Percentiles rank a stretch among this genome's conserved stretches.
These are phyloP conservation scores for Melieria omissa DNA, from an alignment of 2,888 invertebrate genomes.

Conservation along the genomic window DNA sequence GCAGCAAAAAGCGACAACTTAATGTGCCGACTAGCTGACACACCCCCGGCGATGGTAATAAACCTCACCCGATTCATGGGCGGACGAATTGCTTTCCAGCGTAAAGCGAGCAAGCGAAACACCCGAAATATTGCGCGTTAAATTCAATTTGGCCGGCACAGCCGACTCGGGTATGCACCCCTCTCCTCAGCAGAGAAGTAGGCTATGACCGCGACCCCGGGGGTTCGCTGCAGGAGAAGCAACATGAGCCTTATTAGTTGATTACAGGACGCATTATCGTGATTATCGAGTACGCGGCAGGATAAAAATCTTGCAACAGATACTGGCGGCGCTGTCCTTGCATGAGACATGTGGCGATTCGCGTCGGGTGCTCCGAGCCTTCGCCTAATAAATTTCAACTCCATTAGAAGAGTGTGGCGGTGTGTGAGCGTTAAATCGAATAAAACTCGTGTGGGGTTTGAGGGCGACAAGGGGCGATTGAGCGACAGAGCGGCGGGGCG, in stretches of 20 bases:
- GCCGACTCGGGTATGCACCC: slow-evolving; percentile 38
- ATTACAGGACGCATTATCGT: slow-evolving; percentile 69
- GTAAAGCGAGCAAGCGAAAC: slow-evolving; percentile 13
- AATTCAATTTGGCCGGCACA: slow-evolving; percentile 57
- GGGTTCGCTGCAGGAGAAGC: slow-evolving; percentile 23
- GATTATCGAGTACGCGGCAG: slow-evolving; percentile 64
- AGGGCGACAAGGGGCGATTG: not conserved
- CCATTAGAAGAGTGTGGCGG: slow-evolving; percentile 23
- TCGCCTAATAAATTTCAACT: slow-evolving; percentile 47
- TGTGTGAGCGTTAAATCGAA: slow-evolving; percentile 44
- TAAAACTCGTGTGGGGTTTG: slow-evolving; percentile 37
- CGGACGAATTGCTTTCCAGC: not conserved
- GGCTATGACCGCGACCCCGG: slow-evolving; percentile 17
- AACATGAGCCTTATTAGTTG: slow-evolving; percentile 67
- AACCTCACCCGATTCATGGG: not conserved
- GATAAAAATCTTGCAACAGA: slow-evolving; percentile 43
- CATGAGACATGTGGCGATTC: not conserved
- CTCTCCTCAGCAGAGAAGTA: slow-evolving; percentile 38
- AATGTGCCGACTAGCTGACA: slow-evolving; percentile 36
- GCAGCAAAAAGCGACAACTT: slow-evolving; percentile 40
- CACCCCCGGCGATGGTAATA: slow-evolving; percentile 14
- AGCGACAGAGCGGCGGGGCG: not conserved
- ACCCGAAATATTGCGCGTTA: slow-evolving; percentile 61
- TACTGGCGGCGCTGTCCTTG: not conserved
- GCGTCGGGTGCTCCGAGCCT: slow-evolving; percentile 38